Base-by-base conservation (phyloP, 1,140 invertebrate species). In the Drosophila lowei region DNA sequence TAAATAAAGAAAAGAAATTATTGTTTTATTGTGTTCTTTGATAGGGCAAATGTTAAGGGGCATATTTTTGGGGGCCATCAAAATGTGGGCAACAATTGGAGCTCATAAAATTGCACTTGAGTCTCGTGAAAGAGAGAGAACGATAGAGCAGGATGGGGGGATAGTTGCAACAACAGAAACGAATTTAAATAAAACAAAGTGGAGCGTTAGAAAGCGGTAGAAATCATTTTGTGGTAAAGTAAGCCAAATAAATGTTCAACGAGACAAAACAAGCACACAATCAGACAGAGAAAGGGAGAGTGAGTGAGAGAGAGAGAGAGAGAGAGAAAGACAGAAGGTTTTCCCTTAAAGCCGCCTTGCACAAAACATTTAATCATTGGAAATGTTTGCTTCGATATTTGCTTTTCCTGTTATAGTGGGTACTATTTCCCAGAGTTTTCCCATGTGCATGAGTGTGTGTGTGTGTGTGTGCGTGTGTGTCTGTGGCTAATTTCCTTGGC, bases 241-340 rank as follows among this genome's bases (percentile, higher is more conserved):
- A 86, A 73, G 81, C 81, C 81, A 85, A 85, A 85, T 85, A 86
- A 86, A 86, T 85, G 77, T 85, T 80, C 68, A 77, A 80, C 81
- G 65, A 77, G 77, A 85, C 8, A 77, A 77, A 86, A 86, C 77
- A 85, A 68, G 79, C 74, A 53, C 46, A 59, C n/a, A 61, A 7
- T 6, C 55, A 64, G 43, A 63, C 28, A 34, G 43, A 55, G 25
- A 28, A 57, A 38, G 11, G 1, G 6, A 23, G 18, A 13, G 18
- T 9, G 6, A 34, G 49, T 18, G 15, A 34, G 8, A 55, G 23
- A 42, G 49, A 41, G 46, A 62, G 0, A 13, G n/a, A 18, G 7
- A 8, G 13, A 8, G 5, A 30, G 28, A 3, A 23, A 59, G 28
- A 25, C 16, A 30, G 13, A 54, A 43, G 15, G 0, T 5, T 25